These are phyloP conservation scores for Pangasius mekongensis DNA, from an alignment of 2,797 vertebrate genomes.

Conservation along the genomic window DNA sequence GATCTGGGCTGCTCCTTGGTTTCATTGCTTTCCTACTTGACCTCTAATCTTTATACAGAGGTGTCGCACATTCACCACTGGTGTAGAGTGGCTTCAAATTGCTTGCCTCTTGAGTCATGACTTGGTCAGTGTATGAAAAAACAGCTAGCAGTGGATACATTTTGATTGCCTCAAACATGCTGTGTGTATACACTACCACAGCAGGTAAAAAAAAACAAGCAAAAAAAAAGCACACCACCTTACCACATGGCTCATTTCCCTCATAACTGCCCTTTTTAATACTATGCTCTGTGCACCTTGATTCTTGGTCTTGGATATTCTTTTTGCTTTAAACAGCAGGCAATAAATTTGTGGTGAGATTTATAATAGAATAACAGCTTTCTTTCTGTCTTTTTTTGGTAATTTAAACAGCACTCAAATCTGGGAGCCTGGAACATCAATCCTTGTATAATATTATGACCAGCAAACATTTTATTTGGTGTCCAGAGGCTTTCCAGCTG, in stretches of 20 bases:
- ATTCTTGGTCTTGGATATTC: background rate
- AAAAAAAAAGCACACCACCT: background rate
- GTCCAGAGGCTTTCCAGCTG: slow-evolving; percentile 35
- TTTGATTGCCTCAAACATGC: slow-evolving; percentile 56
- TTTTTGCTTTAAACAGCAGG: background rate
- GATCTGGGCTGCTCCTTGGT: slow-evolving; percentile 14
- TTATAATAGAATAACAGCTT: slow-evolving; percentile 7
- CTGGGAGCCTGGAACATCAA: slow-evolving; percentile 9
- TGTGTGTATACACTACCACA: slow-evolving; percentile 40
- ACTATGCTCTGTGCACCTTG: background rate
- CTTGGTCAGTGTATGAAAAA: slow-evolving; percentile 52
- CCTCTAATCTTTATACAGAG: slow-evolving; percentile 45
- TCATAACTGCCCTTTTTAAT: background rate
- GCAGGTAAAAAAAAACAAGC: background rate
- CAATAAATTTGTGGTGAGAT: background rate
- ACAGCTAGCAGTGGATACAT: slow-evolving; percentile 52
- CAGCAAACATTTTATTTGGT: slow-evolving; percentile 13
- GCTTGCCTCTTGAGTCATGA: slow-evolving; percentile 55
- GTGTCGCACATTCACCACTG: slow-evolving; percentile 39
- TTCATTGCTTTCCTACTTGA: slow-evolving; percentile 1
- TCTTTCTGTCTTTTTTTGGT: background rate
- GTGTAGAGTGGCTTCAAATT: slow-evolving; percentile 53
- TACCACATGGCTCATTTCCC: background rate
- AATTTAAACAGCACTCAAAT: slow-evolving; percentile 6
- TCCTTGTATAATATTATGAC: slow-evolving; percentile 23